Conservation (phyloP, 2,888 invertebrate species). For the Acholoe squamosa region DNA sequence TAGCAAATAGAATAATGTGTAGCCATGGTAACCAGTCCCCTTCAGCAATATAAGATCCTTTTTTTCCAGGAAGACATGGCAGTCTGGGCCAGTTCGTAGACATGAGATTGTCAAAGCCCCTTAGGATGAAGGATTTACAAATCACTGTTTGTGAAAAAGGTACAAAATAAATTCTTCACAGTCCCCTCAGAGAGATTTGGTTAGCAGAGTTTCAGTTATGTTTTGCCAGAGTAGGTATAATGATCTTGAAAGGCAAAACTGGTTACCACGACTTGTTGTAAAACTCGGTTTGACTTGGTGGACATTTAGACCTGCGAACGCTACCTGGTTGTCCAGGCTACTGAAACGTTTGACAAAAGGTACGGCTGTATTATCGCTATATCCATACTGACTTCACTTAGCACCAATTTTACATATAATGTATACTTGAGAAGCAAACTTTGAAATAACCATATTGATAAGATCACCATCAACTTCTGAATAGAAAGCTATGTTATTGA, state of each 20-base stretch:
- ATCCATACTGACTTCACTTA: neutral
- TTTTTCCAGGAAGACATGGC: neutral
- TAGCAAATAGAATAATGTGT: neutral
- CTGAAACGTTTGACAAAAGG: conserved; percentile 58
- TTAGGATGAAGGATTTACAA: neutral
- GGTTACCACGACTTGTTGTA: neutral
- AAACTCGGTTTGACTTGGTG: neutral
- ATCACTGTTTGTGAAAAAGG: neutral
- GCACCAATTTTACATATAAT: neutral
- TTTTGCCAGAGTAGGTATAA: neutral
- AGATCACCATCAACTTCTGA: neutral
- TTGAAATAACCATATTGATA: neutral
- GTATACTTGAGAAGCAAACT: neutral
- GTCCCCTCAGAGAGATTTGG: neutral
- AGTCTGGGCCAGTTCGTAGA: neutral
- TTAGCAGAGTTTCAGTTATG: neutral
- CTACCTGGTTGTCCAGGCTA: conserved; percentile 60
- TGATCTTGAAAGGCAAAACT: neutral
- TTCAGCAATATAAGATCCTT: neutral
- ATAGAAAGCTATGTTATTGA: neutral
- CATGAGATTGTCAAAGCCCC: neutral
- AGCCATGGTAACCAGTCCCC: neutral
- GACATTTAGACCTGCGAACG: conserved; percentile 49
- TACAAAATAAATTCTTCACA: too few species aligned
- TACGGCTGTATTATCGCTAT: conserved; percentile 35